Percentiles rank a stretch among this genome's conserved stretches.
These are phyloP conservation scores for Probaryconus sp. DNA, from an alignment of 1,140 invertebrate genomes.

Conservation along the genomic window DNA sequence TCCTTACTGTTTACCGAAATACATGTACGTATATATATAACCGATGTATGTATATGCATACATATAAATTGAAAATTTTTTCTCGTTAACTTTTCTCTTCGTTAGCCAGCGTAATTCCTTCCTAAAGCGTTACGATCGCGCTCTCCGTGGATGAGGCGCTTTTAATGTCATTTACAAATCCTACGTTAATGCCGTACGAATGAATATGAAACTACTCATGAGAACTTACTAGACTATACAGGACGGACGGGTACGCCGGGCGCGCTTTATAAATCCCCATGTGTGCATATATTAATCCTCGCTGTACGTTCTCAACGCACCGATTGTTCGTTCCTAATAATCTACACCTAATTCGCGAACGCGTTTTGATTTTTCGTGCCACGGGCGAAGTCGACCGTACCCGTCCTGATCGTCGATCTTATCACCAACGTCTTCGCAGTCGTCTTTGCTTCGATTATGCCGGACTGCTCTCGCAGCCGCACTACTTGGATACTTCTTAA, in stretches of 20 bases:
- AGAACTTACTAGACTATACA: constrained; percentile 70
- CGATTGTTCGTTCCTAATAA: constrained; percentile 28
- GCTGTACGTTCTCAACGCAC: constrained; percentile 41
- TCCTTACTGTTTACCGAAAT: constrained; percentile 70
- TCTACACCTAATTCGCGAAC: constrained; percentile 46
- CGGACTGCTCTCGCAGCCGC: constrained; percentile 21
- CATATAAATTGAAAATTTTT: constrained; percentile 66
- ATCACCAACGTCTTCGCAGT: constrained; percentile 51
- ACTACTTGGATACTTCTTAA: constrained; percentile 48
- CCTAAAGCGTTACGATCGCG: constrained; percentile 57
- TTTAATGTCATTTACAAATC: constrained; percentile 67
- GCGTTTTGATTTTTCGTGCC: constrained; percentile 50
- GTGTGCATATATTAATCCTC: constrained; percentile 20
- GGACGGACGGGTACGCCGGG: constrained; percentile 63
- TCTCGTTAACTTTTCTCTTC: constrained; percentile 33
- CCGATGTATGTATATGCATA: constrained; percentile 71
- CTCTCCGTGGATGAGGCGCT: constrained; percentile 37
- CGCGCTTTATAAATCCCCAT: neutral
- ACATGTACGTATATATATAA: constrained; percentile 73
- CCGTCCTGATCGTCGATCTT: constrained; percentile 39
- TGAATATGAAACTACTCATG: constrained; percentile 73
- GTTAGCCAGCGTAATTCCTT: constrained; percentile 15
- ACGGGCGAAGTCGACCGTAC: constrained; percentile 50
- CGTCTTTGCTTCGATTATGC: constrained; percentile 39
- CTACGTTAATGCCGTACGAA: constrained; percentile 67